phyloP scores from a whole-genome alignment of 2,888 invertebrate species.

The Dendrolimus houi region DNA sequence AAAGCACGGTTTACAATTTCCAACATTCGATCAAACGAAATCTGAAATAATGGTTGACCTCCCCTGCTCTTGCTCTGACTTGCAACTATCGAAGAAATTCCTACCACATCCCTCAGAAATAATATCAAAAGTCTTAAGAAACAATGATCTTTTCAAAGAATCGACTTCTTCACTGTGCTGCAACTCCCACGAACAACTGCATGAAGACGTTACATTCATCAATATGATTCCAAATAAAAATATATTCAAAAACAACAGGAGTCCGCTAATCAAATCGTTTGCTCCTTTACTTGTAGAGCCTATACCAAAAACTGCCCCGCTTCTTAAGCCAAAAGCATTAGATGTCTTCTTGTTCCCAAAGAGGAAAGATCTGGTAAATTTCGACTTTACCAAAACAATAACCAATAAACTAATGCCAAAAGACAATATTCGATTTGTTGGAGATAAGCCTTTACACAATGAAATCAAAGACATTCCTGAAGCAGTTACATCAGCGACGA shows the following conservation, averaged over 20 bases:
- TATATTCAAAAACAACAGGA: constrained; percentile 6
- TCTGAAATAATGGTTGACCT: constrained; percentile 27
- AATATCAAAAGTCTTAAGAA: constrained; percentile 43
- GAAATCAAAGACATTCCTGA: constrained; percentile 25
- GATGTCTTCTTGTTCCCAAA: constrained; percentile 57
- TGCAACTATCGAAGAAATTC: constrained; percentile 14
- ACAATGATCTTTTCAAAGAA: constrained; percentile 47
- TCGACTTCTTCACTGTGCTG: constrained; percentile 46
- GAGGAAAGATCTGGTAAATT: constrained; percentile 27
- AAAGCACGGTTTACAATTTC: constrained; percentile 6
- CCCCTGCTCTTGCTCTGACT: constrained; percentile 42
- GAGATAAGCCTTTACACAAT: constrained; percentile 38
- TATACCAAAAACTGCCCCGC: constrained; percentile 21
- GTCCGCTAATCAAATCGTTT: constrained; percentile 12
- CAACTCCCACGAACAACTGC: constrained; percentile 45
- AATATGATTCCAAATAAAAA: constrained; percentile 37
- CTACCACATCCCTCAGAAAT: constrained; percentile 34
- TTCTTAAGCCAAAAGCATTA: constrained; percentile 36
- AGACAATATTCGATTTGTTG: constrained; percentile 39
- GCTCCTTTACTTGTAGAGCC: constrained; percentile 34
- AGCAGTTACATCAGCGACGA: constrained; percentile 32
- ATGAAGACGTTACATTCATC: constrained; percentile 44
- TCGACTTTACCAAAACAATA: constrained; percentile 16
- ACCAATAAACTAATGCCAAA: constrained; percentile 25
- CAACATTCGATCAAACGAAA: constrained; percentile 9